A percentile compares a stretch with the other conserved stretches of the same genome.
Evolutionary conservation across 2,888 invertebrate genomes (phyloP).

Genomic region (Helicoverpa assulta): DNA sequence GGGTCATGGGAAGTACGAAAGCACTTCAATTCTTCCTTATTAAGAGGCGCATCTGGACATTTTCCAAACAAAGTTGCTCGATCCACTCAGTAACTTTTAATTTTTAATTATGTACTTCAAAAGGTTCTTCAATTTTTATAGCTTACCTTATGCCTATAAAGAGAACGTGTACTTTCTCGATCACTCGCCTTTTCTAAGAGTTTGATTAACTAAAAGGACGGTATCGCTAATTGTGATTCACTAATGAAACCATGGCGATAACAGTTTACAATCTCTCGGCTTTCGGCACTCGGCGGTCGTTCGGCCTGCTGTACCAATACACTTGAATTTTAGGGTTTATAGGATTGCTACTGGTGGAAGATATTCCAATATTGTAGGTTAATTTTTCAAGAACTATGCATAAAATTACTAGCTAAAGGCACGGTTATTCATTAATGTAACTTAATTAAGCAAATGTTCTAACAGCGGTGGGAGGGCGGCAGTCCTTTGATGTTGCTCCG

Average conservation of each 20-base stretch:
- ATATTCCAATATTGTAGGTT: constrained; percentile 15
- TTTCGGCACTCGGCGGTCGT: constrained; percentile 20
- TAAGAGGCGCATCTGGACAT: neutral
- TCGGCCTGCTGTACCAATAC: constrained; percentile 24
- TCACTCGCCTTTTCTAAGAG: constrained; percentile 27
- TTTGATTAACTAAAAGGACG: constrained; percentile 52
- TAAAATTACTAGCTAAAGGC: constrained; percentile 4
- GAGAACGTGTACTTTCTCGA: constrained; percentile 37
- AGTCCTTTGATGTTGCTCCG: constrained; percentile 58
- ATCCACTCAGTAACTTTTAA: neutral
- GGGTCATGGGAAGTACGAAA: too few species aligned
- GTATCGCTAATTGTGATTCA: constrained; percentile 53
- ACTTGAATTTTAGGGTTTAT: constrained; percentile 38
- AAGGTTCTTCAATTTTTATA: constrained; percentile 2
- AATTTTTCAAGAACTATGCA: too few species aligned
- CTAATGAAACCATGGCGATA: constrained; percentile 53
- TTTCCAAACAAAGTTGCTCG: neutral
- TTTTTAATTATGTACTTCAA: constrained; percentile 3
- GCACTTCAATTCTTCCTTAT: too few species aligned
- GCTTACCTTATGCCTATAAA: constrained; percentile 16
- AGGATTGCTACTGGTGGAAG: constrained; percentile 10
- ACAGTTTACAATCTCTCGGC: constrained; percentile 44
- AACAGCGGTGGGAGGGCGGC: constrained; percentile 11
- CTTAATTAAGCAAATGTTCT: constrained; percentile 61
- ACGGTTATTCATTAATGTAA: constrained; percentile 44